These are phyloP conservation scores for Asbolus verrucosus DNA, from an alignment of 1,140 invertebrate species.

Conservation along the genomic window DNA sequence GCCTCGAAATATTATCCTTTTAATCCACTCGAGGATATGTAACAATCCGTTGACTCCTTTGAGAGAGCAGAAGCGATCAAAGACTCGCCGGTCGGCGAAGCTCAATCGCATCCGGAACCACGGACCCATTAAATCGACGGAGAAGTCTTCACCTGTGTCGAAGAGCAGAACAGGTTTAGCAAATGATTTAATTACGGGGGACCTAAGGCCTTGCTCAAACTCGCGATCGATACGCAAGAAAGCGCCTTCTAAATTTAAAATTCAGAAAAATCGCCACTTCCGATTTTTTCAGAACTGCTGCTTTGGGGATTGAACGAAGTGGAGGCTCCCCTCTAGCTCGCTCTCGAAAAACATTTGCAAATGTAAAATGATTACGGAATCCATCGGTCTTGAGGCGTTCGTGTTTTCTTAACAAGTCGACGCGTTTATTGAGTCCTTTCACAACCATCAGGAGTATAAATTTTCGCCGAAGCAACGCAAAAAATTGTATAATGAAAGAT, in stretches of 20 bases:
- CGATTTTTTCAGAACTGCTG: too few relatives aligned
- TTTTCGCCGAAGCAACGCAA: constrained; percentile 17
- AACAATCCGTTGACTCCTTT: constrained; percentile 38
- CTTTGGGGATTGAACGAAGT: too few relatives aligned
- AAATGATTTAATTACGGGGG: constrained; percentile 33
- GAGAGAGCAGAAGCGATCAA: constrained; percentile 23
- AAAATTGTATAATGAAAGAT: constrained; percentile 37
- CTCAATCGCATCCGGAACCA: constrained; percentile 16
- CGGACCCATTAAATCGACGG: constrained; percentile 1
- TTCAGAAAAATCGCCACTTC: too few relatives aligned
- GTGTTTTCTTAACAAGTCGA: constrained; percentile 31
- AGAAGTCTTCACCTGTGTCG: constrained; percentile 21
- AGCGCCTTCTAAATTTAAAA: too few relatives aligned
- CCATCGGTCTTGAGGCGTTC: constrained; percentile 26
- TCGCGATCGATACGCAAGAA: neutral
- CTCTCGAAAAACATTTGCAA: constrained; percentile 5
- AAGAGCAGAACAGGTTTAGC: constrained; percentile 20
- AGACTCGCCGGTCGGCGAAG: neutral
- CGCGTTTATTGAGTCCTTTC: constrained; percentile 31
- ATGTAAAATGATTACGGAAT: constrained; percentile 33
- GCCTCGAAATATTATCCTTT: constrained; percentile 30
- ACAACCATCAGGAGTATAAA: constrained; percentile 24
- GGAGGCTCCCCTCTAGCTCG: too few relatives aligned
- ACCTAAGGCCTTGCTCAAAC: neutral
- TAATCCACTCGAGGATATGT: constrained; percentile 34